A percentile compares a stretch with the other conserved stretches of the same genome.
Evolutionary conservation across 2,797 vertebrate genomes (phyloP).

Genomic region (Distichodus sexfasciatus): DNA sequence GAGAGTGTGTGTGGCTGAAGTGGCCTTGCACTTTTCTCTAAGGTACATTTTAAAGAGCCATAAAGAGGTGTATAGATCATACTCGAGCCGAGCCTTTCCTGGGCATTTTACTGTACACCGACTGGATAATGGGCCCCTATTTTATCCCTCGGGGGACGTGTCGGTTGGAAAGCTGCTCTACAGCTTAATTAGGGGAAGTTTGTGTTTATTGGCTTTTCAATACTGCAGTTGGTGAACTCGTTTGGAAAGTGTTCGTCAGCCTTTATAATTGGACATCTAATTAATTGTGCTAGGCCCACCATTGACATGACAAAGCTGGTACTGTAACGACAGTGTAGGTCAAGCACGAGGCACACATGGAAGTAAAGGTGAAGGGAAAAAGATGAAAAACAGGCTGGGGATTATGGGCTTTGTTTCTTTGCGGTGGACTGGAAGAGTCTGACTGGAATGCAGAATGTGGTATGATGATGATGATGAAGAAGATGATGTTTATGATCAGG

Average conservation of each 20-base stretch:
- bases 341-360: conserved; percentile 12
- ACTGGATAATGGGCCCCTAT: conserved; percentile 41
- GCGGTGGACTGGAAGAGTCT: too few relatives aligned
- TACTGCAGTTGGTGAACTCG: conserved; percentile 37
- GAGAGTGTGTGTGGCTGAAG: background rate
- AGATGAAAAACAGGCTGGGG: too few relatives aligned
- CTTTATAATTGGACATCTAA: conserved; percentile 58
- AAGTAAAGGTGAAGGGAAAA: background rate
- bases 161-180: conserved; percentile 17
- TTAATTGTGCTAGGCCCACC: conserved; percentile 48
- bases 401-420: too few relatives aligned
- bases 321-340: conserved; percentile 48
- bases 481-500: too few relatives aligned
- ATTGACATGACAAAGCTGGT: conserved; percentile 45
- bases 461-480: too few relatives aligned
- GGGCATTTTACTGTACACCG: conserved; percentile 37
- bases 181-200: conserved; percentile 45
- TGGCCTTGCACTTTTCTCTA: background rate
- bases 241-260: conserved; percentile 48
- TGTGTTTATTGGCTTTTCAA: conserved; percentile 41
- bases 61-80: conserved; percentile 29
- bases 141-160: conserved; percentile 21
- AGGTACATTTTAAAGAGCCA: background rate
- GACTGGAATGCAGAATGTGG: too few relatives aligned
- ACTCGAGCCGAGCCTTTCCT: conserved; percentile 5